These are phyloP conservation scores for Gisinianus flammeolus DNA, from an alignment of 2,888 invertebrate genomes.

Conservation along the genomic window DNA sequence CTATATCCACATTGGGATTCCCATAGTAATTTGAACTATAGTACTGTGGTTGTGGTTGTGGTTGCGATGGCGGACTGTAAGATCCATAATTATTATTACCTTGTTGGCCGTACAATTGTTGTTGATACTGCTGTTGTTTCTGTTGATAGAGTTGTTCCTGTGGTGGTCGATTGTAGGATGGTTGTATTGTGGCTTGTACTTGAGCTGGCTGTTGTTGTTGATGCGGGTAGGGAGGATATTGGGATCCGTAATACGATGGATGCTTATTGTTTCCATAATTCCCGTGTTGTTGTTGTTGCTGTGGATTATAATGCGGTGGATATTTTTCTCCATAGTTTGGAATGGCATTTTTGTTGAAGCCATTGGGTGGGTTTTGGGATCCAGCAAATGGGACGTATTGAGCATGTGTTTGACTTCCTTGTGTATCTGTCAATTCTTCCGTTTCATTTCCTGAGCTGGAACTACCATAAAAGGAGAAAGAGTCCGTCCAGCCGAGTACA, in stretches of 20 bases:
- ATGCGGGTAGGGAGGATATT: background rate
- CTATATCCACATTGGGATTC: slow-evolving; percentile 26
- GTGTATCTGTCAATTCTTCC: background rate
- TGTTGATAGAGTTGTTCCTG: slow-evolving; percentile 11
- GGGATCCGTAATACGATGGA: background rate
- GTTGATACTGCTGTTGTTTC: slow-evolving; percentile 4
- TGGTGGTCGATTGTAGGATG: background rate
- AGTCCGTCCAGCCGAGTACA: slow-evolving; percentile 31
- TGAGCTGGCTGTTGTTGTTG: slow-evolving; percentile 6
- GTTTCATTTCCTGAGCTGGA: slow-evolving; percentile 20
- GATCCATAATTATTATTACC: background rate
- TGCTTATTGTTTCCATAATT: background rate
- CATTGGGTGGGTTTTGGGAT: background rate
- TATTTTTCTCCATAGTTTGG: background rate
- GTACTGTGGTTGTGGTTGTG: background rate
- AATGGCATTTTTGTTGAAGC: background rate
- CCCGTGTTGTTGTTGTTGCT: background rate
- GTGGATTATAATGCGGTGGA: background rate
- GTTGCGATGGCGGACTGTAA: background rate
- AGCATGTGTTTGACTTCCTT: slow-evolving; percentile 1
- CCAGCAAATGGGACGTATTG: slow-evolving; percentile 17
- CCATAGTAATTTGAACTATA: slow-evolving; percentile 4
- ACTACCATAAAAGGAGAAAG: background rate
- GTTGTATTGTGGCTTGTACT: background rate
- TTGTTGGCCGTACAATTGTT: slow-evolving; percentile 3